A percentile compares a stretch with the other conserved stretches of the same genome.
Conservation (phyloP, 2,888 invertebrate species). For the Drosophila rellima region DNA sequence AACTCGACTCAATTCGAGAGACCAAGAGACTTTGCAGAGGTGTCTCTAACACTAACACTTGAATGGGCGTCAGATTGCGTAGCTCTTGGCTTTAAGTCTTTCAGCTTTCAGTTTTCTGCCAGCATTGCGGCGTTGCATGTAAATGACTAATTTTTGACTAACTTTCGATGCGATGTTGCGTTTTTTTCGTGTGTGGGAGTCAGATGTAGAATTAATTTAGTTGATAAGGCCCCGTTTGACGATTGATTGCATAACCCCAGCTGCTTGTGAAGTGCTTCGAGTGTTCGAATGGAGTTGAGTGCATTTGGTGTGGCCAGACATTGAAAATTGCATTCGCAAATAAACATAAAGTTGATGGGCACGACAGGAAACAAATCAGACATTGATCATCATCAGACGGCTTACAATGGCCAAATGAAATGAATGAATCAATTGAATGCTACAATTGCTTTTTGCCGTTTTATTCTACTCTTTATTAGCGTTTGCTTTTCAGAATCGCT, state of each 20-base stretch:
- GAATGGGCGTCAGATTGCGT: conserved; percentile 65
- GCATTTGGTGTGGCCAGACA: conserved; percentile 52
- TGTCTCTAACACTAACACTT: conserved; percentile 19
- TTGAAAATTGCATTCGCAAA: conserved; percentile 58
- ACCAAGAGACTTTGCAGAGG: conserved; percentile 31
- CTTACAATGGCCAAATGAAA: conserved; percentile 42
- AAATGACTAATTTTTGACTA: conserved; percentile 78
- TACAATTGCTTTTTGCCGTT: conserved; percentile 5
- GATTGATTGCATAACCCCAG: conserved; percentile 58
- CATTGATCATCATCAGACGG: conserved; percentile 66
- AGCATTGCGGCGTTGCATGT: conserved; percentile 62
- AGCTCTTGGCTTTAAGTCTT: conserved; percentile 18
- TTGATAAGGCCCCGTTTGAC: conserved; percentile 63
- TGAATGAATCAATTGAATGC: conserved; percentile 23
- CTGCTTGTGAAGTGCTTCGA: conserved; percentile 3
- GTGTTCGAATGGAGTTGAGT: conserved; percentile 29
- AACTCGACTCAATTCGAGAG: not conserved
- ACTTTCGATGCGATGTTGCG: conserved; percentile 63
- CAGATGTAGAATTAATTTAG: conserved; percentile 79
- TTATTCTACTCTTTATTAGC: not conserved
- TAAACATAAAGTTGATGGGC: conserved; percentile 70
- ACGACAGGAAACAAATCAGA: conserved; percentile 83
- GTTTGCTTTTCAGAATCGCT: not conserved
- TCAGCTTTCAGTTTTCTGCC: conserved; percentile 8
- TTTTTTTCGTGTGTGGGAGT: conserved; percentile 34